Evolutionary conservation across 2,797 vertebrate genomes (phyloP).

Genomic region (Buphagus erythrorhynchus): DNA sequence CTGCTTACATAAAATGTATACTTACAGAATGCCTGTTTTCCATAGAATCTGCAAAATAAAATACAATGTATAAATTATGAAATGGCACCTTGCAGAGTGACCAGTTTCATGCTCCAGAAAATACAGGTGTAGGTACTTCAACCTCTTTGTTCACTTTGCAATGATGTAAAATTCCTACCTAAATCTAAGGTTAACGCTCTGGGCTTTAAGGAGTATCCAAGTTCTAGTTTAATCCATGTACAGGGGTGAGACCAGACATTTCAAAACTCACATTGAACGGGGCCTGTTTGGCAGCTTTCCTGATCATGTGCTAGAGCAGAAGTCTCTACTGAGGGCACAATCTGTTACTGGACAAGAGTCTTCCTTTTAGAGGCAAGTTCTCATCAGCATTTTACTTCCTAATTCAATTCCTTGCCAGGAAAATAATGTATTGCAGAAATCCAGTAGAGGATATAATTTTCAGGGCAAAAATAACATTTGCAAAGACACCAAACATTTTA

Average conservation of each 20-base stretch:
- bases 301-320: background rate
- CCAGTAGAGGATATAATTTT: background rate
- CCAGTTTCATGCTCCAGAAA: background rate
- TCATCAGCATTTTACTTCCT: constrained; percentile 10
- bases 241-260: background rate
- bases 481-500: constrained; percentile 25
- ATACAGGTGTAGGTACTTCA: background rate
- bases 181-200: background rate
- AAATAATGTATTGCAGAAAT: constrained; percentile 6
- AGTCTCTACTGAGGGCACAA: background rate
- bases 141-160: background rate
- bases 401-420: constrained; percentile 18
- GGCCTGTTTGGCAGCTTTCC: background rate
- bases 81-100: background rate
- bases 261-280: background rate
- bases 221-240: background rate
- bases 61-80: background rate
- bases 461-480: background rate
- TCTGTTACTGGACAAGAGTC: background rate
- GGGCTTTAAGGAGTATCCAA: background rate
- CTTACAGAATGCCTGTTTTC: constrained; percentile 79
- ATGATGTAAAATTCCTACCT: background rate
- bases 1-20: constrained; percentile 6
- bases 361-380: constrained; percentile 34
- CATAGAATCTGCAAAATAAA: constrained; percentile 76